Conservation (phyloP, 1,140 invertebrate species). For the Globodera rostochiensis region DNA sequence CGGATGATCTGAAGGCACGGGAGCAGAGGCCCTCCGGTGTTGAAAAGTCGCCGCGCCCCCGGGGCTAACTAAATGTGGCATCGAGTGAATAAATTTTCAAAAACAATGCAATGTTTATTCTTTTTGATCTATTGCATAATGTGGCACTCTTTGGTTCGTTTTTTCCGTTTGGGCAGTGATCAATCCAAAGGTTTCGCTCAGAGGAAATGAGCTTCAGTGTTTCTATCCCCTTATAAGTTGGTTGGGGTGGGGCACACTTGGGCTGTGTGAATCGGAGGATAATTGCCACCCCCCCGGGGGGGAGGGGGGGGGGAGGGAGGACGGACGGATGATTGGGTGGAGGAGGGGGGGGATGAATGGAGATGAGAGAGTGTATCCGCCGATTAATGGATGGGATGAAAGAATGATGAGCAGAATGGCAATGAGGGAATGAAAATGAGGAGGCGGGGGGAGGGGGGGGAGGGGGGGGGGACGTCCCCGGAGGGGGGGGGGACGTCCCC, state of each 20-base stretch:
- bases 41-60: no score
- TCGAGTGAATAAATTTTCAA: no score
- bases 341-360: not conserved
- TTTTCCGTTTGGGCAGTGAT: not conserved
- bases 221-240: not conserved
- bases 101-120: no score
- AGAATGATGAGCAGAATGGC: not conserved
- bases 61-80: no score
- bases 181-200: not conserved
- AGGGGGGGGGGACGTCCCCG: not conserved
- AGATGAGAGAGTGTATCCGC: no score
- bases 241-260: not conserved
- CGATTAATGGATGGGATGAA: not conserved
- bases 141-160: not conserved
- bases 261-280: not conserved
- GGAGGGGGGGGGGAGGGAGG: not conserved
- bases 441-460: no score
- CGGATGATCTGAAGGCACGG: not conserved
- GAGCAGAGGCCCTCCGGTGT: not conserved
- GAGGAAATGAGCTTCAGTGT: not conserved
- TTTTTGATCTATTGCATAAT: no score
- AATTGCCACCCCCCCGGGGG: not conserved
- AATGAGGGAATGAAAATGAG: not conserved
- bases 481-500: no score
- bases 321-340: not conserved